phyloP scores from a whole-genome alignment of 2,113 vertebrate species.

The Gasterosteus aculeatus region DNA sequence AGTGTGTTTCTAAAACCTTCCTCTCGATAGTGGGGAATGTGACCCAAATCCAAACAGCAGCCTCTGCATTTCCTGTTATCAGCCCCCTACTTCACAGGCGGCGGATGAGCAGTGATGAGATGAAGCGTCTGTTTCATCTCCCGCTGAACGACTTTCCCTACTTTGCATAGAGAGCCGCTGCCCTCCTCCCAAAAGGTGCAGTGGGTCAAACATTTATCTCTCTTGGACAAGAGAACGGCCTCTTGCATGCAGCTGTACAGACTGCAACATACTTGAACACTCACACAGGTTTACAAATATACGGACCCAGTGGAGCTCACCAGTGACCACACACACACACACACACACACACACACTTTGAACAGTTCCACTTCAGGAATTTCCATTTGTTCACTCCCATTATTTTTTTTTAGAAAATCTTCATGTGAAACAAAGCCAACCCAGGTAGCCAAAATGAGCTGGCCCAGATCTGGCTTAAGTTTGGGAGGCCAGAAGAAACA shows the following conservation, averaged over 20 bases:
- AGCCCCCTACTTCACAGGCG: constrained; percentile 36
- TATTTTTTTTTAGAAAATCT: background rate
- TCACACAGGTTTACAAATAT: background rate
- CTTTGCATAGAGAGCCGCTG: constrained; percentile 37
- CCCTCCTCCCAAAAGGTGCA: background rate
- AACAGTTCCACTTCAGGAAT: background rate
- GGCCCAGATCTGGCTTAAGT: no score
- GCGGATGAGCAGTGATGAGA: constrained; percentile 37
- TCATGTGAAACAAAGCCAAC: background rate
- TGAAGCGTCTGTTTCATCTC: constrained; percentile 44
- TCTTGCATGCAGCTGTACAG: background rate
- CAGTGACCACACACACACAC: background rate
- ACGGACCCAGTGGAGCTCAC: background rate
- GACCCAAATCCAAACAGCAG: constrained; percentile 47
- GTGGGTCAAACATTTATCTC: constrained; percentile 40
- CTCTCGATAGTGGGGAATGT: constrained; percentile 30
- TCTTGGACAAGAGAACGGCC: constrained; percentile 1
- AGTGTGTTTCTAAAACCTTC: constrained; percentile 47
- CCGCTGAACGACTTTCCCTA: constrained; percentile 26
- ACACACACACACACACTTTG: background rate
- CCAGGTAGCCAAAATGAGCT: background rate
- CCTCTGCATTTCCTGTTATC: constrained; percentile 35
- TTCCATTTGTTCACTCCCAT: background rate
- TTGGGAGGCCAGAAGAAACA: no score
- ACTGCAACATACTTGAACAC: background rate